phyloP scores from a whole-genome alignment of 2,113 vertebrate species.

The Poecile atricapillus region DNA sequence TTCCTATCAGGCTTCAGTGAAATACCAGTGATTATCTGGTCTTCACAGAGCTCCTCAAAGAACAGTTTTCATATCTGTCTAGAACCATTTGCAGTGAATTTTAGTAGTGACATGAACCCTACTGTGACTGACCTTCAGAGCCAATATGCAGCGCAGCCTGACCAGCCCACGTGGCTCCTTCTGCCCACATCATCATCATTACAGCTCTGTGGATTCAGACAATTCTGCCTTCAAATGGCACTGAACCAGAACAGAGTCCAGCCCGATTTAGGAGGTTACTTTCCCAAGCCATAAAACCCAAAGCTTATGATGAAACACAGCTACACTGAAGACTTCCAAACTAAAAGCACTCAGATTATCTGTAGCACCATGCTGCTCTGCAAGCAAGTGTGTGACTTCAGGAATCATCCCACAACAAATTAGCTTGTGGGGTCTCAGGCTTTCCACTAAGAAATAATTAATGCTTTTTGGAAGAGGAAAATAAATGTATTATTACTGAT shows the following conservation, averaged over 20 bases:
- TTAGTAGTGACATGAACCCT: not conserved
- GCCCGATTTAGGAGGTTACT: not conserved
- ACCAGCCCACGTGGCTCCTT: not conserved
- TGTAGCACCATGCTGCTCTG: not conserved
- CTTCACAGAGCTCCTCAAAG: not conserved
- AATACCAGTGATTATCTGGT: not conserved
- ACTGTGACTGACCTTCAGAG: not conserved
- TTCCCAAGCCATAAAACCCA: not conserved
- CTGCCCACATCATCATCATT: not conserved
- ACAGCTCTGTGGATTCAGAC: not conserved
- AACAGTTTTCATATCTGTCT: not conserved
- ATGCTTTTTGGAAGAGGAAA: not conserved
- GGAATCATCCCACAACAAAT: not conserved
- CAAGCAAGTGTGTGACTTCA: not conserved
- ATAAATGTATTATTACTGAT: not conserved
- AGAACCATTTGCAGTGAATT: not conserved
- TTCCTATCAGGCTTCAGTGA: not conserved
- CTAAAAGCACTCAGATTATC: not conserved
- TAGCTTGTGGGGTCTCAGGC: accelerated
- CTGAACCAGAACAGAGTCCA: not conserved
- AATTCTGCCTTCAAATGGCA: not conserved
- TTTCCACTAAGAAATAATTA: not conserved
- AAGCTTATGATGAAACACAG: not conserved
- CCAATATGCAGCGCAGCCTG: not conserved
- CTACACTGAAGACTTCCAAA: not conserved